Percentiles rank a stretch among this genome's conserved stretches.
phyloP scores from a whole-genome alignment of 1,140 invertebrate genomes.

The Orussus abietinus region DNA sequence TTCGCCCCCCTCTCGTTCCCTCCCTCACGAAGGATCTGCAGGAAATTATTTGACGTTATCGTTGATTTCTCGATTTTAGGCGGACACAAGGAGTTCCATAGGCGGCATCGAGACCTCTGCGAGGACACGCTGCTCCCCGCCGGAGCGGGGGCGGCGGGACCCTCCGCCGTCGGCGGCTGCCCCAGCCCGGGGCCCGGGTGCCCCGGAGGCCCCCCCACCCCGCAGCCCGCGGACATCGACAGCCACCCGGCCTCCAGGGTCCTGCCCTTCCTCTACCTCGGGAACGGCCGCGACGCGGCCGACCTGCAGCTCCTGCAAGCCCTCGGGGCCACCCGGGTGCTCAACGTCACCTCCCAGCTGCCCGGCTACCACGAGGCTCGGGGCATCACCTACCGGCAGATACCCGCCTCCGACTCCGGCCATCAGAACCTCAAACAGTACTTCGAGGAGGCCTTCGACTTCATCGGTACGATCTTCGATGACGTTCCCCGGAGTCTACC shows the following conservation, averaged over 20 bases:
- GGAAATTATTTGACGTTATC: conserved; percentile 7
- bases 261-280: conserved; percentile 82
- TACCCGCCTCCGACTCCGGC: conserved; percentile 79
- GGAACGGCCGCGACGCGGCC: conserved; percentile 79
- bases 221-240: conserved; percentile 62
- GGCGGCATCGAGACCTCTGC: conserved; percentile 63
- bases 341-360: conserved; percentile 80
- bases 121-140: conserved; percentile 58
- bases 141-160: conserved; percentile 17
- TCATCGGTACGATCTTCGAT: conserved; percentile 90
- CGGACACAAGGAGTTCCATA: conserved; percentile 67
- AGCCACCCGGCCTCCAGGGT: conserved; percentile 75
- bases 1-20: background rate
- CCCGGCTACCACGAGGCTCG: conserved; percentile 67
- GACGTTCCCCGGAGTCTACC: no score
- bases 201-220: conserved; percentile 36
- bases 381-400: conserved; percentile 75
- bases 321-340: conserved; percentile 69
- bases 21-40: background rate
- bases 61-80: conserved; percentile 52
- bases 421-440: conserved; percentile 90
- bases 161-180: conserved; percentile 30
- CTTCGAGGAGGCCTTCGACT: conserved; percentile 86
- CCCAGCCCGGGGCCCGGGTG: conserved; percentile 37
- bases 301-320: conserved; percentile 66